Evolutionary conservation across 2,113 vertebrate genomes (phyloP), one percentile per base, ranked within the genome.

Genomic region (Sciurus niger): DNA sequence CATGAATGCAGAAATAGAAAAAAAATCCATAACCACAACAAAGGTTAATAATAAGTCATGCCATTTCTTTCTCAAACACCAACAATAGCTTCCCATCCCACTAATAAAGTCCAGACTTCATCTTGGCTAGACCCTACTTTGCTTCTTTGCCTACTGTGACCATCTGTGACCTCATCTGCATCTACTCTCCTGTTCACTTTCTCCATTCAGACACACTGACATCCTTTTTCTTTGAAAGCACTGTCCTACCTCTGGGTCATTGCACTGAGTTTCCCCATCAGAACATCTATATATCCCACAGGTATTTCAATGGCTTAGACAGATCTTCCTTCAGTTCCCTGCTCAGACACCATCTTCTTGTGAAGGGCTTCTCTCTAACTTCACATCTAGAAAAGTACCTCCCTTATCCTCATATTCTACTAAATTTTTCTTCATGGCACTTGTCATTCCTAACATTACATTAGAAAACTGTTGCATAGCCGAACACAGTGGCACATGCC

Each of bases 11-110:
- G 34, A 93, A 63, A 70, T 43, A 51, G 48, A 76, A 93, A 74
- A 68, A 70, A 74, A 88, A 24, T 18, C 22, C 24, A 10, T 9
- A 37, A 48, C 30, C 67, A 34, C n/a, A 89, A 48, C 13, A 65
- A 95, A 79, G 1, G 20, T 63, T 63, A 51, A 14, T 48, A 40
- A 14, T 48, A 92, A 34, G 12, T 58, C 30, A 87, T 3, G 11
- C 20, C 25, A 46, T 9, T 84, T 92, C 10, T 74, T 86, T 84
- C 77, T 58, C 28, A 86, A 94, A 96, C 87, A 25, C 12, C 34
- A 84, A 37, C 70, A 46, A 51, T 70, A 85, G 34, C 78, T 93
- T 84, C 72, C 40, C 46, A 76, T 58, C 48, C 77, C 6, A 67
- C 12, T 87, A 92, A 48, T 77, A 28, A 60, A 87, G 74, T 72